These are phyloP conservation scores for Diplodus puntazzo DNA, from an alignment of 2,797 vertebrate species.

Conservation along the genomic window DNA sequence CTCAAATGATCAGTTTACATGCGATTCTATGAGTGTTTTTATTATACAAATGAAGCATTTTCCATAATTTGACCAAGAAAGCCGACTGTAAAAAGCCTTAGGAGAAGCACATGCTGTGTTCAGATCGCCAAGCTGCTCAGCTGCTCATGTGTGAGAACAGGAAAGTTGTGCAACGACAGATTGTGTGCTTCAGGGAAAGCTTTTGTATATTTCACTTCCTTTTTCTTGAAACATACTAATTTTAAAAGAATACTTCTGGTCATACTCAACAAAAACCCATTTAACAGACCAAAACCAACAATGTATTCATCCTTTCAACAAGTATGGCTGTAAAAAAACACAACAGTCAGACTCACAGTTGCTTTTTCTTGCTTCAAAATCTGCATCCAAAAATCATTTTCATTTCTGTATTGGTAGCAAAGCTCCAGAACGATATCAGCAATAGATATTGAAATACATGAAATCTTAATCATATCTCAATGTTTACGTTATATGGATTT, in stretches of 20 bases:
- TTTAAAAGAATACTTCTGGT: background rate
- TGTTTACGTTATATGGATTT: background rate
- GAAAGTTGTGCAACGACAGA: conserved; percentile 39
- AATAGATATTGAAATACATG: too few species aligned
- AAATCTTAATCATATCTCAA: too few species aligned
- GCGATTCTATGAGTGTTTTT: background rate
- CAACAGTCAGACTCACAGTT: too few species aligned
- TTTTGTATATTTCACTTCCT: conserved; percentile 30
- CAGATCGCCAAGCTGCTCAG: conserved; percentile 12
- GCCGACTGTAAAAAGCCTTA: background rate
- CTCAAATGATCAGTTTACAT: background rate
- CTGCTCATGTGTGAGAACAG: conserved; percentile 9
- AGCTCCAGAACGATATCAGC: background rate
- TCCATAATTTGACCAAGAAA: background rate
- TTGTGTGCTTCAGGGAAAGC: conserved; percentile 26
- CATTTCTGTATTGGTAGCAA: background rate
- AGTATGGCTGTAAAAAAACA: background rate
- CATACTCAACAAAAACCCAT: background rate
- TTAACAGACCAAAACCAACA: background rate
- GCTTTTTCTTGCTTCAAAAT: background rate
- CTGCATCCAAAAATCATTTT: background rate
- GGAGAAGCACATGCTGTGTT: conserved; percentile 2
- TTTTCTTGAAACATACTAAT: background rate
- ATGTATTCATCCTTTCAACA: background rate
- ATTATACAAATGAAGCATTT: background rate